Conservation (phyloP, 2,888 invertebrate species). For the Thecophora atra region DNA sequence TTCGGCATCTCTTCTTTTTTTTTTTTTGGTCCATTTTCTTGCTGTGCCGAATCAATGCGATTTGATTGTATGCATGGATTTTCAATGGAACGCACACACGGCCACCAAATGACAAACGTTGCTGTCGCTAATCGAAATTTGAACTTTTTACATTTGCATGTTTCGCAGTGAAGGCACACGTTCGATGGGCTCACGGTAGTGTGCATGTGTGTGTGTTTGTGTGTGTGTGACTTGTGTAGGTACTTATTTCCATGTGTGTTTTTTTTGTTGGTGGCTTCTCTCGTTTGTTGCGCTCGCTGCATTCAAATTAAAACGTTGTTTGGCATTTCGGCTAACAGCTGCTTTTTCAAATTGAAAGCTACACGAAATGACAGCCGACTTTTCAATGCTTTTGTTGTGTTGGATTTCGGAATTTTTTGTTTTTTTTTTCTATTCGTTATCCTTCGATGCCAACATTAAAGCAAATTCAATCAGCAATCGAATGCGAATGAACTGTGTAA, state of each 20-base stretch:
- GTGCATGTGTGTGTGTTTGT: slow-evolving; percentile 3
- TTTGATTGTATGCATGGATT: slow-evolving; percentile 35
- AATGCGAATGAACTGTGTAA: no score
- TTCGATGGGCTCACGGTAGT: not conserved
- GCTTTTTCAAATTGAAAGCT: slow-evolving; percentile 21
- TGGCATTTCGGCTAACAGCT: slow-evolving; percentile 27
- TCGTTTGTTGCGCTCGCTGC: slow-evolving; percentile 2
- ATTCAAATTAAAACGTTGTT: slow-evolving; percentile 35
- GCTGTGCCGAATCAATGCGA: slow-evolving; percentile 28
- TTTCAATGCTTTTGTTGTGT: slow-evolving; percentile 1
- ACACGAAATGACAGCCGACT: not conserved
- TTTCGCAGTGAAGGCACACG: not conserved
- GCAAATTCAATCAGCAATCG: no score
- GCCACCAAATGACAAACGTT: slow-evolving; percentile 14
- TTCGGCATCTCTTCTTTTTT: not conserved
- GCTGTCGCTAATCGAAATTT: slow-evolving; percentile 37
- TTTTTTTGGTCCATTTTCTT: slow-evolving; percentile 1
- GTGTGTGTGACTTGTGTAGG: not conserved
- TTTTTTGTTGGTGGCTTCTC: not conserved
- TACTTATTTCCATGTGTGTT: not conserved
- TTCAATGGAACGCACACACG: slow-evolving; percentile 5
- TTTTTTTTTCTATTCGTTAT: not conserved
- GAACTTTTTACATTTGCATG: slow-evolving; percentile 31
- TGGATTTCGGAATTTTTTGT: not conserved
- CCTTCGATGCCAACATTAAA: no score